These are phyloP conservation scores for Cecropterus lyciades DNA, from an alignment of 1,140 invertebrate species.

Conservation along the genomic window DNA sequence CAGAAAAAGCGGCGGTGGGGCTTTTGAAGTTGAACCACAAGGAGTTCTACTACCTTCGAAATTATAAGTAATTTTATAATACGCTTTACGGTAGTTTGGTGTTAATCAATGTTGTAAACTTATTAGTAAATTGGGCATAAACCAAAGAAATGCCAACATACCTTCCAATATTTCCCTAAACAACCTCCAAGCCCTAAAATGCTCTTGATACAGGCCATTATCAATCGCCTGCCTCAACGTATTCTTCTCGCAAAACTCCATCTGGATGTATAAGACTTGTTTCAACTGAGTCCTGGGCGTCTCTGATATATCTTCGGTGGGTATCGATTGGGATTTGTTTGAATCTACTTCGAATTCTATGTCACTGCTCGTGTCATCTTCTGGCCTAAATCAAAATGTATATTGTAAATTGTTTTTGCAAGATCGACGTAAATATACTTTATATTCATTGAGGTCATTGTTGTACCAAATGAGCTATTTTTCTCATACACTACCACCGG, in stretches of 20 bases:
- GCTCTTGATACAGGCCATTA: constrained; percentile 90
- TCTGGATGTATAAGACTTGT: constrained; percentile 96
- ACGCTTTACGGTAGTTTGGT: too few relatives aligned
- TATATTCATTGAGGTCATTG: too few relatives aligned
- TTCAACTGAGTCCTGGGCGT: constrained; percentile 44
- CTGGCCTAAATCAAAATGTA: constrained; percentile 62
- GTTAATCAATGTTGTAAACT: too few relatives aligned
- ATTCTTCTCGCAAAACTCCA: constrained; percentile 96
- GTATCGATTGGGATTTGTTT: constrained; percentile 53
- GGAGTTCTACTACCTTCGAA: too few relatives aligned
- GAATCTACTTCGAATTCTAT: constrained; percentile 81
- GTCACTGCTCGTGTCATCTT: constrained; percentile 75
- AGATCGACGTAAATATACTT: too few relatives aligned
- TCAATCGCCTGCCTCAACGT: constrained; percentile 95
- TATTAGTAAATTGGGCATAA: too few relatives aligned
- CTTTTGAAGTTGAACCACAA: too few relatives aligned
- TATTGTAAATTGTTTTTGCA: too few relatives aligned
- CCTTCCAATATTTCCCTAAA: constrained; percentile 88
- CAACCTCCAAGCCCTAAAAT: constrained; percentile 93
- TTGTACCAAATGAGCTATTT: too few relatives aligned
- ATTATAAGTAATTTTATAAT: too few relatives aligned
- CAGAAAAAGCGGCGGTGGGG: too few relatives aligned
- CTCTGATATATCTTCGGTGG: constrained; percentile 53
- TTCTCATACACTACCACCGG: too few relatives aligned
- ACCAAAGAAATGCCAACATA: not conserved